Evolutionary conservation across 2,113 vertebrate genomes (phyloP).

Genomic region (Pelobates fuscus): DNA sequence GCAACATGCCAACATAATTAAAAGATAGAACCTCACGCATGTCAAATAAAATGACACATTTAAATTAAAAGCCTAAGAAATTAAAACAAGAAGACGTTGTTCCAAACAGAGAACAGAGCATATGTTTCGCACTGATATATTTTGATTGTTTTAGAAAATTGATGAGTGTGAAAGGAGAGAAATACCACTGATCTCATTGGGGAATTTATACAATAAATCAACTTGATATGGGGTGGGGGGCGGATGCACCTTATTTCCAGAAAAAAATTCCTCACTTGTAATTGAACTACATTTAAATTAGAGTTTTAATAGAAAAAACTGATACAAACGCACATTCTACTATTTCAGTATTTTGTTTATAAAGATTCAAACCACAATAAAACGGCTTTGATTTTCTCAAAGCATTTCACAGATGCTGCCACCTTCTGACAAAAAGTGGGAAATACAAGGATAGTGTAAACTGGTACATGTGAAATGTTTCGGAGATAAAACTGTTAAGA

Average conservation of each 20-base stretch:
- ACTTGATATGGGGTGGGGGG: neutral
- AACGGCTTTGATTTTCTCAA: neutral
- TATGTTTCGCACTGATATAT: neutral
- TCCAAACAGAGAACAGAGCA: neutral
- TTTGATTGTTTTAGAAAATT: neutral
- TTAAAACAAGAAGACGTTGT: neutral
- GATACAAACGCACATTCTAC: neutral
- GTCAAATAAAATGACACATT: neutral
- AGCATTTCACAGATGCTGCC: slow-evolving; percentile 75
- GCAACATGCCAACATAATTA: neutral
- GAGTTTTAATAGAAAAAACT: neutral
- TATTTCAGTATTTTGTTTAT: no score
- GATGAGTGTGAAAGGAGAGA: neutral
- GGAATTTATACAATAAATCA: neutral
- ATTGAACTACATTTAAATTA: neutral
- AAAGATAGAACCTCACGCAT: neutral
- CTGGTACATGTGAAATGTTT: neutral
- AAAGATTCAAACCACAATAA: no score
- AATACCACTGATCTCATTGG: neutral
- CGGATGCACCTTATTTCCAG: no score
- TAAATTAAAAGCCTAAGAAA: neutral
- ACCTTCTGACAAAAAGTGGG: slow-evolving; percentile 70
- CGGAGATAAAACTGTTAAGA: no score
- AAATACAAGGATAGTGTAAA: slow-evolving; percentile 59
- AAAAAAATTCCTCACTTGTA: neutral